Conservation (phyloP, 2,113 vertebrate genomes). For the Cathartes aura region DNA sequence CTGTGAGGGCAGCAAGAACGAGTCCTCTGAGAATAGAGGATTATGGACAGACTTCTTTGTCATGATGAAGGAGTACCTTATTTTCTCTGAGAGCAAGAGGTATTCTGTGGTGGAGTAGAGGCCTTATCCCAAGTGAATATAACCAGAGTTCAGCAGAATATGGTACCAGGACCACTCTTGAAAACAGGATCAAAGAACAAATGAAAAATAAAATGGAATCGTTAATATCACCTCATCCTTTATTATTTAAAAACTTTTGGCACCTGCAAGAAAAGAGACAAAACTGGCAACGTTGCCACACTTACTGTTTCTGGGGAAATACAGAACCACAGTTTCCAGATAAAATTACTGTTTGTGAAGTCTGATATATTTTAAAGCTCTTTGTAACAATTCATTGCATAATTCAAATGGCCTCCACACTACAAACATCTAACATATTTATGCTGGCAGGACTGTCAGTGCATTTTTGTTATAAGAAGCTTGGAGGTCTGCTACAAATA, state of each 20-base stretch:
- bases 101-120: background rate
- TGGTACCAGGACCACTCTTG: background rate
- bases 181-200: background rate
- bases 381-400: constrained; percentile 24
- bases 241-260: constrained; percentile 1
- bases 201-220: constrained; percentile 8
- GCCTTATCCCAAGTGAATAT: background rate
- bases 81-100: background rate
- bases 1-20: background rate
- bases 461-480: constrained; percentile 67
- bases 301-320: background rate
- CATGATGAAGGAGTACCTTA: background rate
- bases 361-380: constrained; percentile 33
- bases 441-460: constrained; percentile 40
- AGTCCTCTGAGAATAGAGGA: background rate
- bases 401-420: constrained; percentile 17
- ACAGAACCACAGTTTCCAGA: background rate
- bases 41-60: background rate
- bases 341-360: constrained; percentile 14
- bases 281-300: background rate
- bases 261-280: background rate
- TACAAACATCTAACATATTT: constrained; percentile 32
- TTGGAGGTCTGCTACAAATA: constrained; percentile 76
- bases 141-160: background rate
- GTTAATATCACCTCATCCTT: background rate